phyloP scores from a whole-genome alignment of 2,888 invertebrate genomes.

The Latrodectus hesperus region DNA sequence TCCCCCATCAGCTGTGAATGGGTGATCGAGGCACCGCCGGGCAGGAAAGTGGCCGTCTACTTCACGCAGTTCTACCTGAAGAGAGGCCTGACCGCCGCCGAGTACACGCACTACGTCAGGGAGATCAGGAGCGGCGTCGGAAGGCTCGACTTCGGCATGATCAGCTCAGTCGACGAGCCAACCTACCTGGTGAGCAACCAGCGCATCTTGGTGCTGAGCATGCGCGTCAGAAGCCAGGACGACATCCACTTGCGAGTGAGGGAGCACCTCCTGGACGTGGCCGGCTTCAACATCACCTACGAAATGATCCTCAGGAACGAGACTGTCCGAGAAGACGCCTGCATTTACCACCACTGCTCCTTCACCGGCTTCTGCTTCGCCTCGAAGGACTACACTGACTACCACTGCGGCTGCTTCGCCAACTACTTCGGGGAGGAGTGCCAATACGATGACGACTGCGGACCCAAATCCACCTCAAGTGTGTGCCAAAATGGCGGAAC shows the following conservation, averaged over 20 bases:
- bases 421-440: constrained; percentile 87
- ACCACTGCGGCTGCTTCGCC: constrained; percentile 86
- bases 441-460: constrained; percentile 87
- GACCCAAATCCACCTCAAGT: constrained; percentile 79
- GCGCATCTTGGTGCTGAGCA: constrained; percentile 86
- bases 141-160: constrained; percentile 35
- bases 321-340: constrained; percentile 74
- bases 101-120: constrained; percentile 73
- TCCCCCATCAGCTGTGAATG: constrained; percentile 91
- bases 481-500: constrained; percentile 86
- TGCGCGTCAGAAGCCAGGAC: constrained; percentile 79
- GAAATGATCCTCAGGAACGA: constrained; percentile 80
- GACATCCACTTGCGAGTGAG: constrained; percentile 86
- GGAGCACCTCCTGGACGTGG: constrained; percentile 86
- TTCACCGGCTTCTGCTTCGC: constrained; percentile 89
- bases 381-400: constrained; percentile 81
- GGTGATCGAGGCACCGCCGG: constrained; percentile 83
- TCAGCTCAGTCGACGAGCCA: constrained; percentile 69
- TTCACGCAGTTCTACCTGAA: constrained; percentile 88
- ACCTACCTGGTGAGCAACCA: constrained; percentile 76
- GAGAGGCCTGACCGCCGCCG: constrained; percentile 70
- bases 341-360: constrained; percentile 87
- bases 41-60: constrained; percentile 85
- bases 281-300: constrained; percentile 94
- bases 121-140: constrained; percentile 9